Conservation (phyloP, 2,113 vertebrate genomes). For the Anhinga anhinga region DNA sequence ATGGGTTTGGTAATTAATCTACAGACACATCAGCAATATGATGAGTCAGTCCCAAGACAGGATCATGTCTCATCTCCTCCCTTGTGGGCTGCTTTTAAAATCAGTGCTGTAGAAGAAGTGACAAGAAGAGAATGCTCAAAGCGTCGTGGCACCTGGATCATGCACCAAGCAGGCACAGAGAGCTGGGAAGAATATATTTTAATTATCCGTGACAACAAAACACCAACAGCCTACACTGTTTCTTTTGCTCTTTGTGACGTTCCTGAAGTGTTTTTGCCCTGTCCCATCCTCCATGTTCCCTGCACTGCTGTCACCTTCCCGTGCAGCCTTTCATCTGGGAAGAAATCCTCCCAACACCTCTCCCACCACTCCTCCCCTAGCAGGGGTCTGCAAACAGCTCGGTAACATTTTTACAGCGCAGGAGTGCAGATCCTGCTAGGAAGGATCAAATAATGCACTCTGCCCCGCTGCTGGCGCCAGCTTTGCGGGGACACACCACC, state of each 20-base stretch:
- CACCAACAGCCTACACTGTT: not conserved
- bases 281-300: not conserved
- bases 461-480: not conserved
- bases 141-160: not conserved
- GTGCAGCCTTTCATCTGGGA: not conserved
- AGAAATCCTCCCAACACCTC: not conserved
- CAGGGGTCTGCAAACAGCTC: not conserved
- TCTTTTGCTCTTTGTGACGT: not conserved
- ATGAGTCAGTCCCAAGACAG: conserved; percentile 29
- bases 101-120: not conserved
- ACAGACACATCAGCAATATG: not conserved
- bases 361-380: fast-evolving
- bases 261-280: not conserved
- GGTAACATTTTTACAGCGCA: not conserved
- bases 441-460: fast-evolving
- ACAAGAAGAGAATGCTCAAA: not conserved
- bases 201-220: not conserved
- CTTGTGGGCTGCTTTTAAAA: not conserved
- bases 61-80: not conserved
- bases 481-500: not conserved
- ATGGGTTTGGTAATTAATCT: not conserved
- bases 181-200: not conserved
- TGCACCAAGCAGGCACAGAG: not conserved
- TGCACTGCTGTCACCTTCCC: not conserved
- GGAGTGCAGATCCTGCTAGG: not conserved